These are phyloP conservation scores for Autographa gamma DNA, from an alignment of 2,888 invertebrate species.

Conservation along the genomic window DNA sequence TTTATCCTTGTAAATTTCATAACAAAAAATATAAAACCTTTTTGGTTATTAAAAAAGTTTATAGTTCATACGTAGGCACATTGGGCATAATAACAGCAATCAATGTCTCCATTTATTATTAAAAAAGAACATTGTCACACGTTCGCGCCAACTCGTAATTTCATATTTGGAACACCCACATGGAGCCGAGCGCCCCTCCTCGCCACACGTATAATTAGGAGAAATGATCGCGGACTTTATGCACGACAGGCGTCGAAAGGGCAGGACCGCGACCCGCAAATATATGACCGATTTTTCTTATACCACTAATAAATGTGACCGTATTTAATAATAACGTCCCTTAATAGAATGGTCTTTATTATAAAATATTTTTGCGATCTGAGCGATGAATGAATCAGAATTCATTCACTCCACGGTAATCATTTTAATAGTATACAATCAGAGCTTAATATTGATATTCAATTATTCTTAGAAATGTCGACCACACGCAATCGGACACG, in stretches of 20 bases:
- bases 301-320: slow-evolving; percentile 81
- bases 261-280: slow-evolving; percentile 79
- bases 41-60: slow-evolving; percentile 54
- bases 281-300: slow-evolving; percentile 84
- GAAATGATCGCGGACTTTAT: slow-evolving; percentile 84
- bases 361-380: slow-evolving; percentile 75
- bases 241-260: slow-evolving; percentile 87
- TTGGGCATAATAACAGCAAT: slow-evolving; percentile 73
- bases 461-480: slow-evolving; percentile 85
- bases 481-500: slow-evolving; percentile 86
- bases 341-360: slow-evolving; percentile 80
- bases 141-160: slow-evolving; percentile 85
- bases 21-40: slow-evolving; percentile 39
- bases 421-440: slow-evolving; percentile 82
- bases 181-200: slow-evolving; percentile 76
- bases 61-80: slow-evolving; percentile 63
- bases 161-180: slow-evolving; percentile 88
- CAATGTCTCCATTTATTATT: slow-evolving; percentile 72
- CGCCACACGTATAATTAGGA: slow-evolving; percentile 85
- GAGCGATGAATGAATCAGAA: slow-evolving; percentile 74
- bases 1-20: slow-evolving; percentile 67
- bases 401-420: slow-evolving; percentile 79
- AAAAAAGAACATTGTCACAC: slow-evolving; percentile 79
- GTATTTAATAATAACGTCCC: slow-evolving; percentile 72
- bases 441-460: slow-evolving; percentile 84